These are phyloP conservation scores for Australoheros scitulus DNA, from an alignment of 2,113 vertebrate genomes.

Conservation along the genomic window DNA sequence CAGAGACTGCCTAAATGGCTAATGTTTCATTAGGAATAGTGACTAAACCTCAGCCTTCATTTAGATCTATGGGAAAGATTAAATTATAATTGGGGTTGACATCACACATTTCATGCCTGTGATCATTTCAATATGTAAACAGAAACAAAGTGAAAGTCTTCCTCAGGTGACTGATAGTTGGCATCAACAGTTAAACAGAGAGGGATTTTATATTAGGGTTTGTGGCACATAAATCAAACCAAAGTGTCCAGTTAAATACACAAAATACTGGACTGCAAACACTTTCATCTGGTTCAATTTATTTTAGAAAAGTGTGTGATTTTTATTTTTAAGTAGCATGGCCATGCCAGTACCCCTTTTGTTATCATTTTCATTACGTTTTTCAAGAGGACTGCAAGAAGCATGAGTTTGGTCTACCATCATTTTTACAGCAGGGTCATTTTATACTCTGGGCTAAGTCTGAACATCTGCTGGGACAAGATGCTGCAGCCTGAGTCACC, in stretches of 20 bases:
- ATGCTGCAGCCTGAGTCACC: conserved; percentile 9
- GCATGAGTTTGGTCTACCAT: neutral
- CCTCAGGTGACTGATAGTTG: neutral
- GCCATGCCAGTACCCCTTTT: neutral
- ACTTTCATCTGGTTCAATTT: neutral
- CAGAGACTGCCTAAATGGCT: neutral
- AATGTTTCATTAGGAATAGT: neutral
- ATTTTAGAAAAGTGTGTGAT: neutral
- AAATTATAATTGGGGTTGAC: neutral
- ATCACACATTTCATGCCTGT: neutral
- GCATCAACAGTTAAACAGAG: neutral
- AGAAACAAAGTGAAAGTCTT: neutral
- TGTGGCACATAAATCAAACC: no score
- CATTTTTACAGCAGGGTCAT: conserved; percentile 8
- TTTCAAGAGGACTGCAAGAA: neutral
- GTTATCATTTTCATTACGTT: neutral
- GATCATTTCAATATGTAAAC: neutral
- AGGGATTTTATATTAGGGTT: no score
- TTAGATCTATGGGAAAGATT: neutral
- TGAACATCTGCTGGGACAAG: conserved; percentile 26
- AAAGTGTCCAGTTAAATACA: no score
- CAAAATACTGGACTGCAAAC: neutral
- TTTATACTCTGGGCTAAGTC: neutral
- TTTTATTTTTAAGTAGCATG: neutral
- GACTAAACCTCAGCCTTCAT: neutral